Conservation (phyloP, 92 coral and sea anemone genomes). For the Nematostella vectensis region DNA sequence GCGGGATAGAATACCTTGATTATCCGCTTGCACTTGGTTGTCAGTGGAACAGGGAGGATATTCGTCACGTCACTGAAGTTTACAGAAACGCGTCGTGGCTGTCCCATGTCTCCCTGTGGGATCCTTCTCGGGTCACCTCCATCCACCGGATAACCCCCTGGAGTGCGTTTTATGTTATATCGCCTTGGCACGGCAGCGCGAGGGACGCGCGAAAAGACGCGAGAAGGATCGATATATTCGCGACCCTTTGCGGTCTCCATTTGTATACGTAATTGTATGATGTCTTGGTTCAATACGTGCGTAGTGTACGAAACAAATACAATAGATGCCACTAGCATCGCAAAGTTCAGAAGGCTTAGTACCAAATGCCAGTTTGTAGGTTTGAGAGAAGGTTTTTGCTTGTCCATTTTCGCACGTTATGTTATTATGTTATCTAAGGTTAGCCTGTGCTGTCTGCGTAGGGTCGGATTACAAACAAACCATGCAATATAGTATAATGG, state of each 20-base stretch:
- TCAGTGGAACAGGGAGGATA: constrained; percentile 13
- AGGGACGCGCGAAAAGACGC: not conserved
- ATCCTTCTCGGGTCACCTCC: not conserved
- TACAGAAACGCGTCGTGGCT: not conserved
- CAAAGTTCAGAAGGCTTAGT: constrained; percentile 31
- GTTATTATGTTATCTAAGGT: too few species aligned
- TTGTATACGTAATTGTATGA: not conserved
- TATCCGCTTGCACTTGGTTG: constrained; percentile 19
- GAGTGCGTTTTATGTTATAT: not conserved
- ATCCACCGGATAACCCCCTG: not conserved
- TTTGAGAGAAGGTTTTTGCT: not conserved
- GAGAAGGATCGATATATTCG: too few species aligned
- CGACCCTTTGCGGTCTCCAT: not conserved
- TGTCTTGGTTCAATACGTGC: not conserved
- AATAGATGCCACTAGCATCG: constrained; percentile 9
- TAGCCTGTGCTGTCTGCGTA: too few species aligned
- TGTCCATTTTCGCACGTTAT: too few species aligned
- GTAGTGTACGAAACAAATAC: not conserved
- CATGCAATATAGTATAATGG: not conserved
- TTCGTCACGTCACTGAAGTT: constrained; percentile 7
- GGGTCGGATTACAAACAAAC: constrained; percentile 1
- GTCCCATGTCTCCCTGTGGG: not conserved
- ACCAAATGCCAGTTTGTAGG: constrained; percentile 11
- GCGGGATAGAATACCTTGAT: too few species aligned
- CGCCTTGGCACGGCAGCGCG: not conserved